phyloP scores from a whole-genome alignment of 2,888 invertebrate genomes.

The Lacanobia oleracea region DNA sequence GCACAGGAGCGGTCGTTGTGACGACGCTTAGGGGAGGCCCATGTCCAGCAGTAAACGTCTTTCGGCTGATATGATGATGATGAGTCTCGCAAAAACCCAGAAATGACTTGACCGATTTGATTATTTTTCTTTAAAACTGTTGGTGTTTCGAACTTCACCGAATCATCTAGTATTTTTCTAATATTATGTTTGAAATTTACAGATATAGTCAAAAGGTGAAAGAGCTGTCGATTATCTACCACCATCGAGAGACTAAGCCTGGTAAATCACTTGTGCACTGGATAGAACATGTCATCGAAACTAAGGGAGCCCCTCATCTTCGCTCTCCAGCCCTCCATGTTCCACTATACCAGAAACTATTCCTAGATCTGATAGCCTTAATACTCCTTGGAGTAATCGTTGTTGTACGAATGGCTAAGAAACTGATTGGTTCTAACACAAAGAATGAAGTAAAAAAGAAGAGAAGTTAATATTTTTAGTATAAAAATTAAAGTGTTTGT shows the following conservation, averaged over 20 bases:
- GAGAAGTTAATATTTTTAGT: constrained; percentile 24
- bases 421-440: constrained; percentile 16
- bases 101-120: no score
- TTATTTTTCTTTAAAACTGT: no score
- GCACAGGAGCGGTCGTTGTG: no score
- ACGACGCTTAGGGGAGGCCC: no score
- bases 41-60: no score
- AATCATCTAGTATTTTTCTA: no score
- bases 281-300: constrained; percentile 92
- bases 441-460: constrained; percentile 38
- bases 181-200: constrained; percentile 34
- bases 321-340: constrained; percentile 74
- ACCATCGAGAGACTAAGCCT: constrained; percentile 88
- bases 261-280: constrained; percentile 92
- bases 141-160: no score
- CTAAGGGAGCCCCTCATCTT: constrained; percentile 89
- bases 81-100: no score
- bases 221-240: constrained; percentile 74
- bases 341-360: constrained; percentile 80
- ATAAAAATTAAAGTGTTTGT: background rate
- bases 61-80: no score
- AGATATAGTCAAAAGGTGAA: constrained; percentile 72
- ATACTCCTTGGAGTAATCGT: constrained; percentile 45
- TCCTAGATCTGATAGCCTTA: constrained; percentile 71
- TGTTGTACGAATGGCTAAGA: constrained; percentile 25